Conservation (phyloP, 2,797 vertebrate genomes). For the Oceanodroma leucorhoa region DNA sequence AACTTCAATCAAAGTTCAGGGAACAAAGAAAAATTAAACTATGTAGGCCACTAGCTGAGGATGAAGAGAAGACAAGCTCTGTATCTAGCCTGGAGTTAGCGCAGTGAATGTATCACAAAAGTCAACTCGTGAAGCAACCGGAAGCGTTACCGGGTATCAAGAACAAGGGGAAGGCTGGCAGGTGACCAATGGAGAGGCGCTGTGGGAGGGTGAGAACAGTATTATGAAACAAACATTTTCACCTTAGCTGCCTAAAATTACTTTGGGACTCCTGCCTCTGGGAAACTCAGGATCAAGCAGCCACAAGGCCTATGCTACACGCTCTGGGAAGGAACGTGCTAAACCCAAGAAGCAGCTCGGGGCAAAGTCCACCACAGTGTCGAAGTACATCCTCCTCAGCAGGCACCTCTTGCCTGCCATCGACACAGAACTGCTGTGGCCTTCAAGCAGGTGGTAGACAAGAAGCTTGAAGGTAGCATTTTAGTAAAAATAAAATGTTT, state of each 20-base stretch:
- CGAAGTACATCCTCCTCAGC: no score
- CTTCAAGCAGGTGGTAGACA: no score
- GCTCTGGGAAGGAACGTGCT: background rate
- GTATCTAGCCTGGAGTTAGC: background rate
- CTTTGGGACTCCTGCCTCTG: no score
- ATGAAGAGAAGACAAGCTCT: background rate
- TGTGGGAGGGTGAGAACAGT: fast-evolving
- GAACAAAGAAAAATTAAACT: background rate
- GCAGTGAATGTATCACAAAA: no score
- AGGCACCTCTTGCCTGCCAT: background rate
- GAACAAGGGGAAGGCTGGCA: background rate
- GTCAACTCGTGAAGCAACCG: background rate
- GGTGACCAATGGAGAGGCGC: fast-evolving
- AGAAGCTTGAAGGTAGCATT: background rate
- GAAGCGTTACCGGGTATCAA: background rate
- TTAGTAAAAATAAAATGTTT: background rate
- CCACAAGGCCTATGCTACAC: fast-evolving
- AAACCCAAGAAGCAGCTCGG: fast-evolving
- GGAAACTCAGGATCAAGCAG: background rate
- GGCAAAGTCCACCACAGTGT: no score
- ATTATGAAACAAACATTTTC: background rate
- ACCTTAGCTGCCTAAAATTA: no score
- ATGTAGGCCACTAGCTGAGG: background rate
- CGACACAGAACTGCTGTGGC: no score
- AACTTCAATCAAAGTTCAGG: background rate